These are phyloP conservation scores for Coelogynopora nodosa DNA, from an alignment of 2,888 invertebrate species.

Conservation along the genomic window DNA sequence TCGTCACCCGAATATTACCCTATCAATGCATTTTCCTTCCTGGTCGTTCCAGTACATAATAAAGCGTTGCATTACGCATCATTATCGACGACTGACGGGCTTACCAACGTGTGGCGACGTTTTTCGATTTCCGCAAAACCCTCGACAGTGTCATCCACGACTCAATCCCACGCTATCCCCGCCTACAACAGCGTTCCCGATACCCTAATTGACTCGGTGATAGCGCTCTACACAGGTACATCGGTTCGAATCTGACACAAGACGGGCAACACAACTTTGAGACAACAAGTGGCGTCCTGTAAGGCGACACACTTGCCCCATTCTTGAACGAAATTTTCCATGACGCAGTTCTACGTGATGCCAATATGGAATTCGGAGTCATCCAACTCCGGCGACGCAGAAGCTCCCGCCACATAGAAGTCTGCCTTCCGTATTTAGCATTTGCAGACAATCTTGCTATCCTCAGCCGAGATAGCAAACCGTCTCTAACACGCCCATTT, in stretches of 20 bases:
- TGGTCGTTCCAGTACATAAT: background rate
- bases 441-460: no score
- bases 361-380: no score
- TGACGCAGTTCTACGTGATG: no score
- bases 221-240: background rate
- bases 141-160: background rate
- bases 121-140: background rate
- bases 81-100: background rate
- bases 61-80: background rate
- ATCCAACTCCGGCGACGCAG: no score
- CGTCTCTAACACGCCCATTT: no score
- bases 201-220: background rate
- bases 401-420: no score
- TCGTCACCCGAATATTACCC: background rate
- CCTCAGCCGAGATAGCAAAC: no score
- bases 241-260: background rate
- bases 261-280: background rate
- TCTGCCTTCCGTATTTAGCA: no score
- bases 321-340: no score
- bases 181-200: background rate
- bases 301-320: background rate
- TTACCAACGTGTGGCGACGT: background rate
- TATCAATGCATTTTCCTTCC: background rate
- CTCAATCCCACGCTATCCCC: background rate
- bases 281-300: background rate